phyloP scores from a whole-genome alignment of 1,140 invertebrate species.

The Gerris buenoi region DNA sequence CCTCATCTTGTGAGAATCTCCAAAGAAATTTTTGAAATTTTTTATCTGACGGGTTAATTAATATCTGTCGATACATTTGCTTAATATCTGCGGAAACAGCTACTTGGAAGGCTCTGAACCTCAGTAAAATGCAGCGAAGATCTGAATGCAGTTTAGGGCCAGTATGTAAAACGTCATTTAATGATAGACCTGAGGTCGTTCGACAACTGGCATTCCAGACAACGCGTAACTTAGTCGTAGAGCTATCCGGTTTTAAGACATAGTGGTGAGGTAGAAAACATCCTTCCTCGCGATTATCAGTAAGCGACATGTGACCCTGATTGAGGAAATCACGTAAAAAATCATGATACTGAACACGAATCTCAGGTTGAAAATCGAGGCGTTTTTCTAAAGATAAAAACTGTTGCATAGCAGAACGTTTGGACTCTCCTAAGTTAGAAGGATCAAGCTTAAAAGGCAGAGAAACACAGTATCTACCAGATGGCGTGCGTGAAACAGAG shows the following conservation, averaged over 20 bases:
- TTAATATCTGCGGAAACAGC: constrained; percentile 19
- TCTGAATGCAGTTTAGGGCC: constrained; percentile 19
- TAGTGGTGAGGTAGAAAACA: background rate
- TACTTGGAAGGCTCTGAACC: constrained; percentile 12
- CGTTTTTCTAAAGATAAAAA: background rate
- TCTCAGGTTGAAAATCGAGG: background rate
- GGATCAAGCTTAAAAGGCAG: background rate
- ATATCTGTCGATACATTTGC: constrained; percentile 17
- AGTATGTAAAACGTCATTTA: constrained; percentile 24
- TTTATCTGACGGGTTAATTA: constrained; percentile 2
- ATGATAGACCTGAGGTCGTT: constrained; percentile 14
- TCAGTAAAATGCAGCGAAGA: constrained; percentile 7
- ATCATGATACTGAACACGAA: background rate
- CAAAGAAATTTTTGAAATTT: background rate
- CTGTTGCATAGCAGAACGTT: background rate
- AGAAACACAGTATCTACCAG: background rate
- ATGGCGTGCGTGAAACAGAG: background rate
- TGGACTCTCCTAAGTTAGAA: background rate
- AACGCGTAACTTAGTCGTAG: constrained; percentile 20
- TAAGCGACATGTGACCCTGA: background rate
- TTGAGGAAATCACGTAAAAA: background rate
- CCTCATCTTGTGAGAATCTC: background rate
- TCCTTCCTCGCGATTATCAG: background rate
- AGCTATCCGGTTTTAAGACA: background rate
- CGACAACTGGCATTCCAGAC: constrained; percentile 26